These are phyloP conservation scores for Mormyrus proboscirostris DNA, from an alignment of 2,797 vertebrate genomes.

Conservation along the genomic window DNA sequence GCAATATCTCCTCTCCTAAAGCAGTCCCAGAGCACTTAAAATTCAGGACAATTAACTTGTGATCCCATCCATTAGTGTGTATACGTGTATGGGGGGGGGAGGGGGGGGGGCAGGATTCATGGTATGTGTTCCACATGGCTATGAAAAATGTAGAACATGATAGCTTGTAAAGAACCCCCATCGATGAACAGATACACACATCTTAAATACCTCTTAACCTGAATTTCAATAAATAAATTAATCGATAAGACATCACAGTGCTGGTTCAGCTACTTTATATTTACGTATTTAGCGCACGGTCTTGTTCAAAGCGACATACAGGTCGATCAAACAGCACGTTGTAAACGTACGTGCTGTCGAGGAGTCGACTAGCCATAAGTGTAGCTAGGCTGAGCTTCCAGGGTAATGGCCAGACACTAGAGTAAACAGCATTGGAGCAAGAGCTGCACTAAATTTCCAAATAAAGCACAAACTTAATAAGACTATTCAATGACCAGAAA, in stretches of 20 bases:
- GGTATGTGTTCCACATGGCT: not conserved
- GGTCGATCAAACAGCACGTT: not conserved
- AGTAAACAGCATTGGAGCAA: not conserved
- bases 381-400: not conserved
- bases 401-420: not conserved
- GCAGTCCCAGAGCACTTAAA: constrained; percentile 22
- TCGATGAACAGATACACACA: constrained; percentile 10
- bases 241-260: not conserved
- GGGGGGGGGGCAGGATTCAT: not conserved
- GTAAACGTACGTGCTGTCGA: not conserved
- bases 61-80: constrained; percentile 12
- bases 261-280: not conserved
- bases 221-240: not conserved
- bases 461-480: not conserved
- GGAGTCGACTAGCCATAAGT: not conserved
- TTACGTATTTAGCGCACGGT: not conserved
- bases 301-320: not conserved
- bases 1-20: not conserved
- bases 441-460: not conserved
- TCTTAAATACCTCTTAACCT: not conserved
- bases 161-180: constrained; percentile 12
- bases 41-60: constrained; percentile 28
- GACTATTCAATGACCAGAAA: not conserved
- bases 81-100: not conserved
- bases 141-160: constrained; percentile 9